Percentiles rank a stretch among this genome's conserved stretches.
Conservation (phyloP, 2,113 vertebrate species). For the Albula goreensis region DNA sequence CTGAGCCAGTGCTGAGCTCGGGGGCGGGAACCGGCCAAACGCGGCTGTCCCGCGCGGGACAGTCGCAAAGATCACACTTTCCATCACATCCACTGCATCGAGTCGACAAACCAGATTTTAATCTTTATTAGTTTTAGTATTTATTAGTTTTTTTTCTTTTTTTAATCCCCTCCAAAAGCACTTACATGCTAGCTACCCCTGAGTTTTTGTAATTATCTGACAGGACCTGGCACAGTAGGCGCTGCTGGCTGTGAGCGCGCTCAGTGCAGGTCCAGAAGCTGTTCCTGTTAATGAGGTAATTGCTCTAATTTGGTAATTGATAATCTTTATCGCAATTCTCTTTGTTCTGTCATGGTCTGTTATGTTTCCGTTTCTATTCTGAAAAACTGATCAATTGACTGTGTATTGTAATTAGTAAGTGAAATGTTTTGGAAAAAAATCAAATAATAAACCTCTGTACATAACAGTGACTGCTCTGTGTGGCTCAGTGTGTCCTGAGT, state of each 20-base stretch:
- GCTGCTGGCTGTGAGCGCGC: neutral
- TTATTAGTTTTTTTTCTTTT: neutral
- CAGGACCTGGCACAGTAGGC: slow-evolving; percentile 11
- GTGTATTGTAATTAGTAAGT: slow-evolving; percentile 71
- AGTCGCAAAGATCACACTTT: neutral
- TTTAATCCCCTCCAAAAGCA: slow-evolving; percentile 16
- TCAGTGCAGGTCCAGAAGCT: neutral
- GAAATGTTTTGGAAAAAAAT: slow-evolving; percentile 67
- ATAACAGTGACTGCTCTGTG: slow-evolving; percentile 58
- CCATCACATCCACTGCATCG: neutral
- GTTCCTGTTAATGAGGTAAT: slow-evolving; percentile 17
- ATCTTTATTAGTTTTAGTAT: neutral
- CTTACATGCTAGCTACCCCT: slow-evolving; percentile 6
- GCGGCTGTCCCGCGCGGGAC: neutral
- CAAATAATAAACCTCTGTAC: slow-evolving; percentile 77
- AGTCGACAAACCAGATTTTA: slow-evolving; percentile 2
- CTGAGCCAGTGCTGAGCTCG: too few species aligned
- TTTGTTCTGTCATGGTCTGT: slow-evolving; percentile 51
- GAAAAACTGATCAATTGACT: slow-evolving; percentile 65
- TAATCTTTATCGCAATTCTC: slow-evolving; percentile 32
- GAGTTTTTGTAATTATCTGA: slow-evolving; percentile 22
- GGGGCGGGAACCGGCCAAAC: too few species aligned
- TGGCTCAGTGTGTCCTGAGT: neutral
- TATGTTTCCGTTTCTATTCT: slow-evolving; percentile 45
- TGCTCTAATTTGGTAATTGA: slow-evolving; percentile 8